phyloP scores from a whole-genome alignment of 1,140 invertebrate genomes.

The Tetragnatha versicolor region DNA sequence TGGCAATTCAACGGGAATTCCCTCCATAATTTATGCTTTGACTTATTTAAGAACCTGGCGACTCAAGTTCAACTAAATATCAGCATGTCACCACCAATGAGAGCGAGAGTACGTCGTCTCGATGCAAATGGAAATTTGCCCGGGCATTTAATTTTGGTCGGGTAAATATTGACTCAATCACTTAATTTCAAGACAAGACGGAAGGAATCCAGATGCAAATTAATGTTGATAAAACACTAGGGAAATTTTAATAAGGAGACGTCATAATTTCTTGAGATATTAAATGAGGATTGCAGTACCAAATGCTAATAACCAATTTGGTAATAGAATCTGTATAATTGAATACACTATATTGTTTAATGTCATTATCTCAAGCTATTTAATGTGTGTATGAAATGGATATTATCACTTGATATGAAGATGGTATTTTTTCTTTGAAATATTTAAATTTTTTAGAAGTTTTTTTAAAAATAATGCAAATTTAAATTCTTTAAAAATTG shows the following conservation, averaged over 20 bases:
- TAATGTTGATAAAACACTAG: not conserved
- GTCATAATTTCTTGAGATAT: no score
- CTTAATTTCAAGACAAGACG: not conserved
- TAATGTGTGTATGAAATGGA: no score
- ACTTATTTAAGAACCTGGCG: constrained; percentile 21
- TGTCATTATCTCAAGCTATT: no score
- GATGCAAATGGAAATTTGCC: constrained; percentile 26
- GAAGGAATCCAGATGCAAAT: not conserved
- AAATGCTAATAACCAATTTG: no score
- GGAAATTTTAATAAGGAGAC: not conserved
- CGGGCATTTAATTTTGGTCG: not conserved
- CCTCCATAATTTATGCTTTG: constrained; percentile 20
- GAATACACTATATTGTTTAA: no score
- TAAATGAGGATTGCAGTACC: no score
- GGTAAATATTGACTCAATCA: constrained; percentile 2
- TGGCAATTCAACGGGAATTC: constrained; percentile 4
- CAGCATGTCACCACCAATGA: constrained; percentile 17
- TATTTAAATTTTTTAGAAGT: no score
- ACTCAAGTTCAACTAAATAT: constrained; percentile 26
- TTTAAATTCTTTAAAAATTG: no score
- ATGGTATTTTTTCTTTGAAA: no score
- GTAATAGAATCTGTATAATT: no score
- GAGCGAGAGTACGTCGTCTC: not conserved
- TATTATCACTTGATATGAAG: no score
- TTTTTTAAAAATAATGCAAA: no score